These are phyloP conservation scores for Ellobium chinense DNA, from an alignment of 2,888 invertebrate genomes.

Conservation along the genomic window DNA sequence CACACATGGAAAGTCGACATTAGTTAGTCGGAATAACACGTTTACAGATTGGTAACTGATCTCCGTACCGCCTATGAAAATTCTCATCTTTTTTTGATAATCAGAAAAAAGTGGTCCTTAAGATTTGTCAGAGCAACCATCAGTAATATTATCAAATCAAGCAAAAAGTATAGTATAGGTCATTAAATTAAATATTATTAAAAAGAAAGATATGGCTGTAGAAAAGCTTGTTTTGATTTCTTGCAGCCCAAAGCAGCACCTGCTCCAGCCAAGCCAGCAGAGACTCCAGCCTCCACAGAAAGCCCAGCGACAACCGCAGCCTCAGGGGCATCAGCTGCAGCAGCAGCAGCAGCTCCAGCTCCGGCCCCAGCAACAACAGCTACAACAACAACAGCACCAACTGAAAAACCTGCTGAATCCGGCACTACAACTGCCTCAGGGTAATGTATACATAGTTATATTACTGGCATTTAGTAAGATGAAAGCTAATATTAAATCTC, in stretches of 20 bases:
- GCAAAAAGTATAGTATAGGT: too few species aligned
- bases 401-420: conserved; percentile 22
- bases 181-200: neutral
- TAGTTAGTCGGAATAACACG: too few species aligned
- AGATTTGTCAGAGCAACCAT: too few species aligned
- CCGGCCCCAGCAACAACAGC: conserved; percentile 19
- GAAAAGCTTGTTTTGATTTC: conserved; percentile 26
- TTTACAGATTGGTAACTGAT: too few species aligned
- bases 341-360: conserved; percentile 33
- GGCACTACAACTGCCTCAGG: conserved; percentile 18
- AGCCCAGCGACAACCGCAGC: conserved; percentile 23
- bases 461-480: too few species aligned
- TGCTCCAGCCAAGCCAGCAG: conserved; percentile 72
- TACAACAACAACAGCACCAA: conserved; percentile 10
- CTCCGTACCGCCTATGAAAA: too few species aligned
- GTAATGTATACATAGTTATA: too few species aligned
- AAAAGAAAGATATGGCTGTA: neutral
- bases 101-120: too few species aligned
- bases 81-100: too few species aligned
- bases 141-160: too few species aligned
- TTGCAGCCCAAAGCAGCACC: conserved; percentile 67
- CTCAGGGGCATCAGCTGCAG: conserved; percentile 12
- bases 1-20: too few species aligned
- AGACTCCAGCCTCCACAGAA: conserved; percentile 37
- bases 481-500: too few species aligned